phyloP scores from a whole-genome alignment of 2,888 invertebrate species.

The Volucella bombylans region DNA sequence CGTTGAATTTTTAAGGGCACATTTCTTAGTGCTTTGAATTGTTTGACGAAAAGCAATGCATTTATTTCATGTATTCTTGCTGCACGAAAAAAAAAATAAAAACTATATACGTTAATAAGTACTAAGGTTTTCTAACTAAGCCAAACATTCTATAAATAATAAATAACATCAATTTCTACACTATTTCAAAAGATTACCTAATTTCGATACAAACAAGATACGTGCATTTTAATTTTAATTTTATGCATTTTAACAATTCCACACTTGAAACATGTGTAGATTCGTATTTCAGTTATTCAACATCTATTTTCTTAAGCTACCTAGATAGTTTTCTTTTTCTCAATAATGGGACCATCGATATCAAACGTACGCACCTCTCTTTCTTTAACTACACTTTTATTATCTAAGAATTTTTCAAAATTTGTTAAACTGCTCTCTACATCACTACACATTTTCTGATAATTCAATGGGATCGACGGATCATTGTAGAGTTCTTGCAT shows the following conservation, averaged over 20 bases:
- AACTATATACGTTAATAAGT: no score
- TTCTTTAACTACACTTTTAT: conserved; percentile 60
- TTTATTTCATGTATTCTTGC: no score
- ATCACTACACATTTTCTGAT: conserved; percentile 81
- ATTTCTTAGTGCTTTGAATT: no score
- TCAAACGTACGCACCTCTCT: conserved; percentile 82
- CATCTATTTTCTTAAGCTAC: not conserved
- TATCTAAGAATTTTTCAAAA: conserved; percentile 80
- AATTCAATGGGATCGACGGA: conserved; percentile 81
- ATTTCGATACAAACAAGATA: no score
- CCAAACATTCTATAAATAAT: no score
- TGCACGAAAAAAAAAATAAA: no score
- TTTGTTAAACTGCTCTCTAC: conserved; percentile 80
- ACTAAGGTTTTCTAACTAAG: no score
- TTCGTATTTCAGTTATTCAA: not conserved
- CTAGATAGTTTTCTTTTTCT: conserved; percentile 73
- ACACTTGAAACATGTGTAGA: conserved; percentile 7
- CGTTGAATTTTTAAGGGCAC: no score
- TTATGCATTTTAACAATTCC: conserved; percentile 51
- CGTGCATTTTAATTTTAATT: no score
- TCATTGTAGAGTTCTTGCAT: conserved; percentile 81
- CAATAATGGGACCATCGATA: conserved; percentile 84
- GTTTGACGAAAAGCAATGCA: no score
- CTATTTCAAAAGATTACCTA: no score
- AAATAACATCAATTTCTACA: no score